phyloP scores from a whole-genome alignment of 2,113 vertebrate species.

The Oreochromis aureus region DNA sequence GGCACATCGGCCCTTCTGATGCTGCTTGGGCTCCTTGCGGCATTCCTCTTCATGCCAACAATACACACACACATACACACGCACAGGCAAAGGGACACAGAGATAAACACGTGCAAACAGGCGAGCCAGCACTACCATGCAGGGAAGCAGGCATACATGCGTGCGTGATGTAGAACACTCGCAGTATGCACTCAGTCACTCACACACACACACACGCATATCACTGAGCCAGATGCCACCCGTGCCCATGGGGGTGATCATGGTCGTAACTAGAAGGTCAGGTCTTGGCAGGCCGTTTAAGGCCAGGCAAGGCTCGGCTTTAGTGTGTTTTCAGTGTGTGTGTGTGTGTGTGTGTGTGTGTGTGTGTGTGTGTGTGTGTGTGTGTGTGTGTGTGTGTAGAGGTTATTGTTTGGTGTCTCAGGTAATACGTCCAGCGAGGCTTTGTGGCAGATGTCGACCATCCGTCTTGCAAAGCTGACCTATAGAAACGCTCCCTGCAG shows the following conservation, averaged over 20 bases:
- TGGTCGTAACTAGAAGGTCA: slow-evolving; percentile 71
- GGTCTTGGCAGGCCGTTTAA: slow-evolving; percentile 55
- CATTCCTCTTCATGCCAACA: slow-evolving; percentile 59
- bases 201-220: not conserved
- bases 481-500: slow-evolving; percentile 49
- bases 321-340: not conserved
- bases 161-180: slow-evolving; percentile 18
- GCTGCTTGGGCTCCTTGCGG: slow-evolving; percentile 60
- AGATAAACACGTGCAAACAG: slow-evolving; percentile 23
- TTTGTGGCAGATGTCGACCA: slow-evolving; percentile 62
- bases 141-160: not conserved
- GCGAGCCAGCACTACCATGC: not conserved
- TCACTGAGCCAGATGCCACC: slow-evolving; percentile 68
- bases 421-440: slow-evolving; percentile 67
- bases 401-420: slow-evolving; percentile 60
- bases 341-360: not conserved
- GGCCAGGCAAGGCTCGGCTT: slow-evolving; percentile 29
- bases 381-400: not conserved
- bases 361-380: not conserved
- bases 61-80: not conserved
- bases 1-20: slow-evolving; percentile 63
- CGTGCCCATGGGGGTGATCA: slow-evolving; percentile 66
- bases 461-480: slow-evolving; percentile 66
- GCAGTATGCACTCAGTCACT: not conserved
- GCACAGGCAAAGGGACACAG: not conserved